These are phyloP conservation scores for Mythimna albipuncta DNA, from an alignment of 2,888 invertebrate species.

Conservation along the genomic window DNA sequence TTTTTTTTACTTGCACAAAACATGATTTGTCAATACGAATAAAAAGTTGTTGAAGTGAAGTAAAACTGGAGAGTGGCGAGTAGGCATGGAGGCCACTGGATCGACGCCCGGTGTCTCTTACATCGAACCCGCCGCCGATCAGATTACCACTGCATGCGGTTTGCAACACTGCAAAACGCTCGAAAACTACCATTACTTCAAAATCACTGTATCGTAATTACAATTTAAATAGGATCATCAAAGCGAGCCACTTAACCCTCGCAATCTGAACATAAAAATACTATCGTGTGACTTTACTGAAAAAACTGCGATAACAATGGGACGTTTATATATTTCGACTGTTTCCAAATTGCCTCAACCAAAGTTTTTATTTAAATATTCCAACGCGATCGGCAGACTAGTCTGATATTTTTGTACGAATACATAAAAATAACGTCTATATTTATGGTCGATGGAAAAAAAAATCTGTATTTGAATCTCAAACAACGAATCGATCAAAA, in stretches of 20 bases:
- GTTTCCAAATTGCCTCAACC: constrained; percentile 49
- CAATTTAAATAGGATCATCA: constrained; percentile 58
- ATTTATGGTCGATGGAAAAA: constrained; percentile 30
- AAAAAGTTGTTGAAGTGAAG: constrained; percentile 76
- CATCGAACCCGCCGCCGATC: constrained; percentile 65
- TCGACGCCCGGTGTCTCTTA: constrained; percentile 74
- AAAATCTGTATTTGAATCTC: constrained; percentile 30
- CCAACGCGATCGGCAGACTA: constrained; percentile 31
- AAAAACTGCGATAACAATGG: constrained; percentile 56
- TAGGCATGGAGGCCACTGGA: constrained; percentile 69
- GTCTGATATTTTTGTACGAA: constrained; percentile 32
- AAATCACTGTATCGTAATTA: constrained; percentile 43
- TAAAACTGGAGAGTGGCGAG: constrained; percentile 62
- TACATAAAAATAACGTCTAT: constrained; percentile 35
- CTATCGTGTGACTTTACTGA: constrained; percentile 51
- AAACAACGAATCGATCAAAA: constrained; percentile 20
- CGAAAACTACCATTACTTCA: constrained; percentile 35
- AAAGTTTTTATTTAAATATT: constrained; percentile 48
- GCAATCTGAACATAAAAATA: constrained; percentile 57
- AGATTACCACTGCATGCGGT: constrained; percentile 71
- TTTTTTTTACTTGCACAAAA: constrained; percentile 47
- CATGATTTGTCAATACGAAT: constrained; percentile 67
- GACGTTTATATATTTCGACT: constrained; percentile 47
- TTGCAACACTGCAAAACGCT: constrained; percentile 61
- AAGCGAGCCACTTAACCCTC: constrained; percentile 48